Evolutionary conservation across 2,113 vertebrate species (phyloP).

Genomic region (Forbesichthys papilliferus): DNA sequence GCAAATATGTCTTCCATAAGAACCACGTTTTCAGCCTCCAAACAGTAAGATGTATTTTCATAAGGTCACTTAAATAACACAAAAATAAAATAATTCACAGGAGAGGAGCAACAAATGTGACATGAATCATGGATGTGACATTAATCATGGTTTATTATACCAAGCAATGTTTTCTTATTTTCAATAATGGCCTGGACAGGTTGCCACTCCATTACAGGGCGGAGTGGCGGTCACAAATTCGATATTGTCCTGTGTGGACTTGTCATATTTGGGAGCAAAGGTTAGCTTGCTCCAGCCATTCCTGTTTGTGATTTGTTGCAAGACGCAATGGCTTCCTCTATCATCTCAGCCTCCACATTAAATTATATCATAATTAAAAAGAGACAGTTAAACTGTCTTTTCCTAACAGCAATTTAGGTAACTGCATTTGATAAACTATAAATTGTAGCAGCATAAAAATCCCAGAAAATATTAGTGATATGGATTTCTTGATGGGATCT

Average conservation of each 20-base stretch:
- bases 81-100: not conserved
- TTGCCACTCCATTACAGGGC: not conserved
- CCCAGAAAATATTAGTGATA: slow-evolving; percentile 96
- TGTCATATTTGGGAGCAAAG: slow-evolving; percentile 75
- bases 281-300: slow-evolving; percentile 82
- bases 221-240: not conserved
- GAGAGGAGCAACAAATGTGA: not conserved
- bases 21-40: not conserved
- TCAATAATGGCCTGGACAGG: too few species aligned
- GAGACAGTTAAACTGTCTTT: slow-evolving; percentile 97
- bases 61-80: not conserved
- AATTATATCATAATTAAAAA: slow-evolving; percentile 99
- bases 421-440: slow-evolving; percentile 98
- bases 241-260: not conserved
- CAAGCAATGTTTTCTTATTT: too few species aligned
- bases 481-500: slow-evolving; percentile 93
- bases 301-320: slow-evolving; percentile 85
- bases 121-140: too few species aligned
- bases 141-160: too few species aligned
- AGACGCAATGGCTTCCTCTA: slow-evolving; percentile 82
- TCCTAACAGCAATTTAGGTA: slow-evolving; percentile 98
- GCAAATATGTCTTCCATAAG: too few species aligned
- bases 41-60: not conserved
- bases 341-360: slow-evolving; percentile 86
- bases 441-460: slow-evolving; percentile 97